phyloP scores from a whole-genome alignment of 2,797 vertebrate genomes.

The Anisognathus igniventris region DNA sequence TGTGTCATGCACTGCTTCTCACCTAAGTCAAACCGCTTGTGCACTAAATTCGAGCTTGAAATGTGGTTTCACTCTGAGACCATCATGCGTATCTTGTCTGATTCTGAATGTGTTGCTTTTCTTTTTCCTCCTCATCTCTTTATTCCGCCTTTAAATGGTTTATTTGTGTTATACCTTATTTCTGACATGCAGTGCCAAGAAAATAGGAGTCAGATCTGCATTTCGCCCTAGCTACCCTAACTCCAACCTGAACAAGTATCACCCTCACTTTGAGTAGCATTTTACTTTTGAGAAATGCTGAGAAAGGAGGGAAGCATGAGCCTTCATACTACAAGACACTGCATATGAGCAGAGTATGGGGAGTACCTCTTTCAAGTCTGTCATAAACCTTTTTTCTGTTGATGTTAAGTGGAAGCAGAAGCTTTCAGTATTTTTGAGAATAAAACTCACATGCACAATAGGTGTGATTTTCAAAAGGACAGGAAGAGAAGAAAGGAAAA shows the following conservation, averaged over 20 bases:
- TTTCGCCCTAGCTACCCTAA: not conserved
- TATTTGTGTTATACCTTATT: not conserved
- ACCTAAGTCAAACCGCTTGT: accelerated
- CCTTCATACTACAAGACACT: not conserved
- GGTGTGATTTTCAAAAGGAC: not conserved
- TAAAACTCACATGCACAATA: not conserved
- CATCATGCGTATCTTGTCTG: not conserved
- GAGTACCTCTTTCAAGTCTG: not conserved
- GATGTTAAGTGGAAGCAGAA: not conserved
- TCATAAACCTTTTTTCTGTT: not conserved
- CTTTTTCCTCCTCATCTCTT: not conserved
- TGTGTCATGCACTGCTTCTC: not conserved
- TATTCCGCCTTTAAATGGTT: not conserved
- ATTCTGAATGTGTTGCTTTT: not conserved
- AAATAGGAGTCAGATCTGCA: not conserved
- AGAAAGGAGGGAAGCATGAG: not conserved
- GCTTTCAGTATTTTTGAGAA: not conserved
- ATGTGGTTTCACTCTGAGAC: not conserved
- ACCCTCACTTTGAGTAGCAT: not conserved
- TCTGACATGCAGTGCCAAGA: not conserved
- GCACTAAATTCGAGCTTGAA: not conserved
- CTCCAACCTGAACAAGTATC: not conserved
- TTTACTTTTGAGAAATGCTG: not conserved
- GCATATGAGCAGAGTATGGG: not conserved
- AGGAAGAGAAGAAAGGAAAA: not conserved